Evolutionary conservation across 2,113 vertebrate species (phyloP).

Genomic region (Choloepus hoffmanni): DNA sequence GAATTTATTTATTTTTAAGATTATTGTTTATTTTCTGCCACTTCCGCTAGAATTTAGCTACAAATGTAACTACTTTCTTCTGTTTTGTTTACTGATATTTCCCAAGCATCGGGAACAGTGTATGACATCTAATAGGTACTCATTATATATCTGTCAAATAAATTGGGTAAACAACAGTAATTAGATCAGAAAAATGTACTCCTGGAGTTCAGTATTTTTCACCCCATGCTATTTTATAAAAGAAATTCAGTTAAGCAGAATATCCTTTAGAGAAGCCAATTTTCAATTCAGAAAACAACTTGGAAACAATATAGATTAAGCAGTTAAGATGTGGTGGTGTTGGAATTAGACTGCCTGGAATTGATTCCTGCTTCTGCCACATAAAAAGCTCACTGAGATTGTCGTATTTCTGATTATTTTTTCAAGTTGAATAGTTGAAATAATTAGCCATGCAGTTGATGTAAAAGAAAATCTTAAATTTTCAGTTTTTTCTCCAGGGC

Average conservation of each 20-base stretch:
- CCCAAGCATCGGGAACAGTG: background rate
- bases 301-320: background rate
- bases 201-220: background rate
- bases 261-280: background rate
- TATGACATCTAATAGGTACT: background rate
- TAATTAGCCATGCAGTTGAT: background rate
- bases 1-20: background rate
- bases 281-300: conserved; percentile 1
- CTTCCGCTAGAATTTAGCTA: background rate
- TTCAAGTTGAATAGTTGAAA: conserved; percentile 29
- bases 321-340: background rate
- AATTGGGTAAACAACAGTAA: background rate
- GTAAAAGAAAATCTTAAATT: background rate
- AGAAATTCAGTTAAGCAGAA: background rate
- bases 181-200: background rate
- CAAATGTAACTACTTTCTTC: background rate
- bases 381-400: background rate
- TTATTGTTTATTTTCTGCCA: background rate
- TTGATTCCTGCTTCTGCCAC: background rate
- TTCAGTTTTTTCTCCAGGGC: background rate
- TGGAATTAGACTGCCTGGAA: background rate
- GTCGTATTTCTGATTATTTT: background rate
- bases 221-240: background rate
- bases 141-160: background rate
- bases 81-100: background rate